These are phyloP conservation scores for Diachasmimorpha longicaudata DNA, from an alignment of 1,140 invertebrate genomes.

Conservation along the genomic window DNA sequence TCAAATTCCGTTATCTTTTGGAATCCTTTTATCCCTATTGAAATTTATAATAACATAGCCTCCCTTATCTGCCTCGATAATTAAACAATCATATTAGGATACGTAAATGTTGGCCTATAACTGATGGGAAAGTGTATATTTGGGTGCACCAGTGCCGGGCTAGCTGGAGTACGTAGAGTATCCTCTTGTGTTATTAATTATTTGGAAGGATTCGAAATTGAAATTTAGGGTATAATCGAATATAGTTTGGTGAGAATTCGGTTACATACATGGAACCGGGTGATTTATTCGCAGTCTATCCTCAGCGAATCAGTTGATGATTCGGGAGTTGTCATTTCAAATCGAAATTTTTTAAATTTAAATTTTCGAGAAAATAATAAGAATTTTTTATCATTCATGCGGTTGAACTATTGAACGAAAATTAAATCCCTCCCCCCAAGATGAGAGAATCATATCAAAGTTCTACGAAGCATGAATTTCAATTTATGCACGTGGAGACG, in stretches of 20 bases:
- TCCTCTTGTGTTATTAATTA: slow-evolving; percentile 24
- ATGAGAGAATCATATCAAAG: background rate
- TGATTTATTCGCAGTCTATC: background rate
- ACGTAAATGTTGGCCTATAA: background rate
- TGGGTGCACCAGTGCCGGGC: background rate
- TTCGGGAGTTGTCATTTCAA: background rate
- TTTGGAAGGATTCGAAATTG: slow-evolving; percentile 14
- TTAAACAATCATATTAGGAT: background rate
- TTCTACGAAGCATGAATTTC: background rate
- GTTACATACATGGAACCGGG: slow-evolving; percentile 24
- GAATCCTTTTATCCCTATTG: too few relatives aligned
- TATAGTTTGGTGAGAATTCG: slow-evolving; percentile 34
- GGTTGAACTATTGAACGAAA: background rate
- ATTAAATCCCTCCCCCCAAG: background rate
- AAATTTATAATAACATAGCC: background rate
- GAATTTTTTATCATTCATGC: background rate
- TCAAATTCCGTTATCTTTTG: background rate
- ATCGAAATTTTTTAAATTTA: background rate
- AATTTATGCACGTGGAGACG: background rate
- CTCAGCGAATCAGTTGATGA: background rate
- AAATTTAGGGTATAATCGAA: slow-evolving; percentile 32
- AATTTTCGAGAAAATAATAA: too few relatives aligned
- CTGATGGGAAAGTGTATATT: background rate
- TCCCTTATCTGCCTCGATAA: background rate
- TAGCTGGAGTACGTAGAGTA: background rate